Evolutionary conservation across 2,888 invertebrate species (phyloP), one percentile per base, ranked within the genome.

Genomic region (Hedya salicella): DNA sequence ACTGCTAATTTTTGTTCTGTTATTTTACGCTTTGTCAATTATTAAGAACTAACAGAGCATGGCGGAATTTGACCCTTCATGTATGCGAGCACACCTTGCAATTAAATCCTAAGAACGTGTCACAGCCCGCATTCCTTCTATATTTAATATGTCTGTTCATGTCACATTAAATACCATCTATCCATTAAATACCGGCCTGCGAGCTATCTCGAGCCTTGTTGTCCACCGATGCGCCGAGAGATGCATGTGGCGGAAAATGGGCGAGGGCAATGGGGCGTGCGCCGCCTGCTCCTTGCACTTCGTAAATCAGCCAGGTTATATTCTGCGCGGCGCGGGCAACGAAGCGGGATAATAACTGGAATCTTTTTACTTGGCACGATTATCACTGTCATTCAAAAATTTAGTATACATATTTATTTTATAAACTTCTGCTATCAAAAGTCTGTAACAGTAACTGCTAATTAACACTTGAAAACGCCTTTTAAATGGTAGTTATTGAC

Each of bases 221-320:
- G 61, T 32, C 46, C 21, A 30, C 21, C 65, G 71, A 68, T 69
- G 70, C 70, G 59, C 69, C 72, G 69, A 59, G 56, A 72, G 75
- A 70, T 68, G 67, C 69, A 75, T 72, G 70, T 74, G 62, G 75
- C 66, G 77, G 73, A 73, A 77, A 77, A 77, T 77, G 70, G 74
- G 61, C 64, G 62, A 54, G 44, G 25, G 60, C 63, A 64, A 68
- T 69, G 70, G 67, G 44, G 40, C 61, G 54, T 16, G 21, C 6
- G 19, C 40, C 48, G 39, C 57, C 61, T 50, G 59, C 49, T 52
- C 62, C 57, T 50, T 52, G 63, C 39, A 53, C 59, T 54, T 61
- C 59, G 59, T 65, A 65, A 60, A 65, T 65, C 65, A 59, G 30
- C 17, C 39, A 5, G 36, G 53, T n/a, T 48, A 4, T 48, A 57